Conservation (phyloP, 2,113 vertebrate species). For the Neodontobutis hainanensis region DNA sequence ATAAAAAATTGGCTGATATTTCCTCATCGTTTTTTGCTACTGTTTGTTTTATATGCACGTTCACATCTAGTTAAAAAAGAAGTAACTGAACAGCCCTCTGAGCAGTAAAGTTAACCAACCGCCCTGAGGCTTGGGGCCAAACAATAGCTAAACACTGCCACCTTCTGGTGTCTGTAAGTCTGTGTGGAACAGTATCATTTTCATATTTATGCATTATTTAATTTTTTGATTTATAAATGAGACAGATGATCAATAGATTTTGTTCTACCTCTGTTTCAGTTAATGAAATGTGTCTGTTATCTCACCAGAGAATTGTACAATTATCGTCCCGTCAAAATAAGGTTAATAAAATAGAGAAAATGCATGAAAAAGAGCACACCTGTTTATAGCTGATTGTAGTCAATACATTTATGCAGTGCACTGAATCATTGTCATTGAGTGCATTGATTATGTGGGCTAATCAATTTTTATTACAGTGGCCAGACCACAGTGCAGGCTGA, state of each 20-base stretch:
- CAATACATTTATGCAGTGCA: constrained; percentile 73
- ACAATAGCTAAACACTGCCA: constrained; percentile 65
- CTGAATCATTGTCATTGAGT: constrained; percentile 79
- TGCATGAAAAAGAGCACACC: constrained; percentile 52
- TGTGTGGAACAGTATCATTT: background rate
- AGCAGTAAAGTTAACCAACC: constrained; percentile 6
- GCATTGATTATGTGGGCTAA: constrained; percentile 74
- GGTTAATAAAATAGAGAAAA: constrained; percentile 62
- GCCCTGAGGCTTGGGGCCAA: background rate
- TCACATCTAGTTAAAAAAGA: too few species aligned
- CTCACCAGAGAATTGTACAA: constrained; percentile 34
- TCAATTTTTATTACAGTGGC: constrained; percentile 72
- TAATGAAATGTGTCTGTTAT: constrained; percentile 59
- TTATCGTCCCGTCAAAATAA: constrained; percentile 52
- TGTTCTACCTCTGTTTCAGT: constrained; percentile 43
- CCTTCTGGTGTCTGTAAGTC: constrained; percentile 46
- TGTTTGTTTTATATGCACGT: too few species aligned
- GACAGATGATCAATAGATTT: constrained; percentile 60
- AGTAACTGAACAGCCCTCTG: background rate
- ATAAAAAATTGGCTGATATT: too few species aligned
- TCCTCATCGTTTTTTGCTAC: too few species aligned
- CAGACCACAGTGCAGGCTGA: constrained; percentile 57
- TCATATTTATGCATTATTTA: constrained; percentile 13
- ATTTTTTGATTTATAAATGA: constrained; percentile 16
- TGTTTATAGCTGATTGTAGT: constrained; percentile 62